These are phyloP conservation scores for Xerus rutilus DNA, from an alignment of 2,797 vertebrate genomes.

Conservation along the genomic window DNA sequence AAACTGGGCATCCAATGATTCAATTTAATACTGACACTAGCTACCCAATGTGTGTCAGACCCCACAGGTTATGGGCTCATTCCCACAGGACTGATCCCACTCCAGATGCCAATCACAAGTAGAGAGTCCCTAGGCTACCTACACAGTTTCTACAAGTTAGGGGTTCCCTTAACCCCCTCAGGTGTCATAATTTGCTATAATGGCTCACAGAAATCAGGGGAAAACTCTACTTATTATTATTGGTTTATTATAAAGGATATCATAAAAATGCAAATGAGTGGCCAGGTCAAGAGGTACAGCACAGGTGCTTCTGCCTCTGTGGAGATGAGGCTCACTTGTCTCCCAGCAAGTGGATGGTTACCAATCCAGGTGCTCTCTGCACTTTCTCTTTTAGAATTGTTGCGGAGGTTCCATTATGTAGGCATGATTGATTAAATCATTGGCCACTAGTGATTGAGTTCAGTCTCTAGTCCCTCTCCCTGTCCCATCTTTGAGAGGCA, in stretches of 20 bases:
- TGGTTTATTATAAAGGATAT: neutral
- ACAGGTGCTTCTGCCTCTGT: neutral
- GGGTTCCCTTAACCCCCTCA: neutral
- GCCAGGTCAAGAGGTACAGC: neutral
- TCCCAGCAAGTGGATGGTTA: neutral
- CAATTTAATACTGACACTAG: neutral
- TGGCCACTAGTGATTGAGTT: neutral
- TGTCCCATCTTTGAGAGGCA: neutral
- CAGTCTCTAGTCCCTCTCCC: neutral
- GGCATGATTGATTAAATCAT: neutral
- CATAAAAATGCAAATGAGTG: neutral
- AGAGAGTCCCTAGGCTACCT: neutral
- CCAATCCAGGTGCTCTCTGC: neutral
- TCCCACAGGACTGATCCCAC: fast-evolving
- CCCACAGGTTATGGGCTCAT: neutral
- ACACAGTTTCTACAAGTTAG: neutral
- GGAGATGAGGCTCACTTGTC: neutral
- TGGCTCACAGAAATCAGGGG: neutral
- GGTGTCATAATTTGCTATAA: neutral
- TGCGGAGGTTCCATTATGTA: neutral
- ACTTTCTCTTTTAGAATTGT: neutral
- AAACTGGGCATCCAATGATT: neutral
- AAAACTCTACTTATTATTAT: neutral
- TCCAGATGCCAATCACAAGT: neutral
- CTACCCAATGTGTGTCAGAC: neutral